Percentiles rank a stretch among this genome's conserved stretches.
These are phyloP conservation scores for Rhagonycha lutea DNA, from an alignment of 2,888 invertebrate genomes.

Conservation along the genomic window DNA sequence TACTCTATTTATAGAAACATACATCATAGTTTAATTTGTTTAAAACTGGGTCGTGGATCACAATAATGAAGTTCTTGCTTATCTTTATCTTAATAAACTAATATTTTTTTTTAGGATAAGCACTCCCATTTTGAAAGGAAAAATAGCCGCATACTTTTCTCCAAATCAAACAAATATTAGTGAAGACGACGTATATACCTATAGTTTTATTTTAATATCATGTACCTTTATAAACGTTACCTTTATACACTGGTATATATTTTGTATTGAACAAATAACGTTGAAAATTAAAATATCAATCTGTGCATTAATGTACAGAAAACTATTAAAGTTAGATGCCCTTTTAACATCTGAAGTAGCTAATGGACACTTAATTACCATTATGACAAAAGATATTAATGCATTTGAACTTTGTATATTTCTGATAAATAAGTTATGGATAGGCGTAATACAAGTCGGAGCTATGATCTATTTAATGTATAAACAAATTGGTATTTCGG, in stretches of 20 bases:
- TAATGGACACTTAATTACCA: conserved; percentile 60
- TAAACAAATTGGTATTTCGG: conserved; percentile 55
- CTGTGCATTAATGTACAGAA: conserved; percentile 10
- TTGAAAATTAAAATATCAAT: conserved; percentile 6
- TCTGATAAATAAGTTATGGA: conserved; percentile 78
- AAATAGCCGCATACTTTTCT: conserved; percentile 70
- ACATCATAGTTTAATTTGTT: too few species aligned
- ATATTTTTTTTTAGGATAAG: conserved; percentile 58
- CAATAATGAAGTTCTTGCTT: not conserved
- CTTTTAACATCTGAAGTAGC: conserved; percentile 82
- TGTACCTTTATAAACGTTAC: conserved; percentile 58
- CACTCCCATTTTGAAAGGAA: conserved; percentile 68
- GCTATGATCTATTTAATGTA: conserved; percentile 73
- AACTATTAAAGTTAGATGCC: conserved; percentile 70
- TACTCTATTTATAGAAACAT: too few species aligned
- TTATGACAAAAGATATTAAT: conserved; percentile 81
- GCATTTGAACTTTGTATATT: conserved; percentile 79
- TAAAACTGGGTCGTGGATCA: too few species aligned
- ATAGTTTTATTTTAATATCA: conserved; percentile 65
- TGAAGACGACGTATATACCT: not conserved
- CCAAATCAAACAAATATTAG: conserved; percentile 46
- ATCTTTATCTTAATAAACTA: too few species aligned
- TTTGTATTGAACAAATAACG: conserved; percentile 1
- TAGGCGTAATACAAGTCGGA: conserved; percentile 75
- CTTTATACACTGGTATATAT: conserved; percentile 9